These are phyloP conservation scores for Cosmorhoe ocellata DNA, from an alignment of 2,888 invertebrate species.

Conservation along the genomic window DNA sequence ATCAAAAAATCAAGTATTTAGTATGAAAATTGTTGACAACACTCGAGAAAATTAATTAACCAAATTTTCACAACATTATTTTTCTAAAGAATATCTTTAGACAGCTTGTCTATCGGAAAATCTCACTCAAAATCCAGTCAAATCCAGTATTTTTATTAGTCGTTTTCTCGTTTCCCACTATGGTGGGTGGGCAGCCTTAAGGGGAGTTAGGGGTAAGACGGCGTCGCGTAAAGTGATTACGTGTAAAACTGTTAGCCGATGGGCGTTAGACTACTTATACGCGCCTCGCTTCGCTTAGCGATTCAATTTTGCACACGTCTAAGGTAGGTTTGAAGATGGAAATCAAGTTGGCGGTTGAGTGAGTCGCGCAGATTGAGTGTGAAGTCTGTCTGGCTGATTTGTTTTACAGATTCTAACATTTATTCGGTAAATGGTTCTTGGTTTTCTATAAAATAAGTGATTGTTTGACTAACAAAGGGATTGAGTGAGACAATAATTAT, in stretches of 20 bases:
- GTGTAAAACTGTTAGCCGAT: slow-evolving; percentile 69
- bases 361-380: slow-evolving; percentile 20
- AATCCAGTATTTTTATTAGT: too few relatives aligned
- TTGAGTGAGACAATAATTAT: too few relatives aligned
- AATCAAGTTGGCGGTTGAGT: slow-evolving; percentile 38
- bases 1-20: too few relatives aligned
- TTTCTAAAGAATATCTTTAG: too few relatives aligned
- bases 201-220: slow-evolving; percentile 50
- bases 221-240: slow-evolving; percentile 69
- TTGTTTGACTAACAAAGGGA: too few relatives aligned
- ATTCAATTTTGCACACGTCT: slow-evolving; percentile 63
- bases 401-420: slow-evolving; percentile 8
- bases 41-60: too few relatives aligned
- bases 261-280: slow-evolving; percentile 64
- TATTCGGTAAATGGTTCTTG: background rate
- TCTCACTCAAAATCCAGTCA: too few relatives aligned
- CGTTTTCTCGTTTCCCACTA: background rate
- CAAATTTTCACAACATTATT: too few relatives aligned
- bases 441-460: too few relatives aligned
- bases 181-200: slow-evolving; percentile 9
- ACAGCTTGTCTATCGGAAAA: too few relatives aligned
- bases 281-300: slow-evolving; percentile 60
- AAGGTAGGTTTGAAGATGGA: slow-evolving; percentile 42
- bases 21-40: too few relatives aligned
- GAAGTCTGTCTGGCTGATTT: slow-evolving; percentile 19